A percentile compares a stretch with the other conserved stretches of the same genome.
Conservation (phyloP, 2,888 invertebrate species). For the Cantharis rufa region DNA sequence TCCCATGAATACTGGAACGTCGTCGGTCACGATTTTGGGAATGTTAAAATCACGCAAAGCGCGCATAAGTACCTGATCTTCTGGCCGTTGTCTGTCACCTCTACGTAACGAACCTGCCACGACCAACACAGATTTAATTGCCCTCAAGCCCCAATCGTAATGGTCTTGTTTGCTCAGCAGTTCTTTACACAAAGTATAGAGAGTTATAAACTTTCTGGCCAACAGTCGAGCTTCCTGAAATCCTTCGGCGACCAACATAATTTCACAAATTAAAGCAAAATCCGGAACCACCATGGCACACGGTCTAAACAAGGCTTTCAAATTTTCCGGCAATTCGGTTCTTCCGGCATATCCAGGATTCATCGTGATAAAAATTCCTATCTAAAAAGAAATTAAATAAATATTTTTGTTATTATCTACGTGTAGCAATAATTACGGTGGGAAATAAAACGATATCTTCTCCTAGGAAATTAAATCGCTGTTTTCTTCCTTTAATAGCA, state of each 20-base stretch:
- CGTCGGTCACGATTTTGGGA: conserved; percentile 93
- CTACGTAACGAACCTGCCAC: conserved; percentile 91
- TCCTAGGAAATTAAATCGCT: conserved; percentile 82
- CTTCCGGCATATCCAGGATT: conserved; percentile 95
- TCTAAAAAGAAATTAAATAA: conserved; percentile 34
- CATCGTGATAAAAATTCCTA: conserved; percentile 95
- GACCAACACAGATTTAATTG: conserved; percentile 93
- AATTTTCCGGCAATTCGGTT: conserved; percentile 86
- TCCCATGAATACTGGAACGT: conserved; percentile 92
- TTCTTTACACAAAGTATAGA: conserved; percentile 88
- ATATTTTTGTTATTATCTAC: neutral
- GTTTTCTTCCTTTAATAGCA: conserved; percentile 82
- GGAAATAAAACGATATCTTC: conserved; percentile 74
- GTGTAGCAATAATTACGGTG: conserved; percentile 57
- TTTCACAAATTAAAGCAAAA: conserved; percentile 94
- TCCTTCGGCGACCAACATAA: conserved; percentile 95
- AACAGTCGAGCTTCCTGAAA: conserved; percentile 89
- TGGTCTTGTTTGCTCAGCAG: conserved; percentile 93
- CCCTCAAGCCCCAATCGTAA: conserved; percentile 95
- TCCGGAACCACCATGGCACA: conserved; percentile 98
- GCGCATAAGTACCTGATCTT: conserved; percentile 93
- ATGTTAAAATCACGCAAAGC: conserved; percentile 93
- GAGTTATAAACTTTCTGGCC: conserved; percentile 91
- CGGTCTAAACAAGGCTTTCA: conserved; percentile 75
- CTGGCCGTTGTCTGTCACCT: conserved; percentile 74